Base-by-base conservation (phyloP, 2,113 vertebrate species). In the Fregata magnificens region DNA sequence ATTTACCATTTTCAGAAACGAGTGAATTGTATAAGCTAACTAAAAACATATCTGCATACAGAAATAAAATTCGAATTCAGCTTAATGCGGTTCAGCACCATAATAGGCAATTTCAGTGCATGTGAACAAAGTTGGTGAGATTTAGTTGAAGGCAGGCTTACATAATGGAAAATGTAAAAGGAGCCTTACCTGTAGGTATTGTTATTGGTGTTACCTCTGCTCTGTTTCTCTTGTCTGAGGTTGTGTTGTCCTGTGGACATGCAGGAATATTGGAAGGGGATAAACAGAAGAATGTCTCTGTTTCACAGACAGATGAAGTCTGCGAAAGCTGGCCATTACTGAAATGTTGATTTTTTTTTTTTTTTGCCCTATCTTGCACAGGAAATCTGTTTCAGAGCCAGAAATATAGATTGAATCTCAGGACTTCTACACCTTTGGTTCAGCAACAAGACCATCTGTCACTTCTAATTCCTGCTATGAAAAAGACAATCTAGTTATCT, bases 401-500 rank as follows among this genome's bases (percentile, higher is more conserved):
- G 67, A 89, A 94, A 85, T 86, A 84, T 59, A 94, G 92, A 81
- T 59, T 94, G 74, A 63, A 62, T 94, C 81, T 92, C 53, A 90
- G 82, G 93, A 88, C 89, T 94, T 95, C 88, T 92, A 93, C 83
- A 90, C 93, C 93, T 94, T 93, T 93, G 77, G n/a, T 95, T 97
- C 88, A 82, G 84, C 73, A 90, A 45, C 79, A 95, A 86, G 93
- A 91, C 94, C 94, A 93, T 95, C 95, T 96, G 96, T 94, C 92
- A 78, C 66, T 96, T 95, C 67, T 82, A 96, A 94, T 94, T 96
- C 83, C 88, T 87, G 80, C 77, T 92, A 91, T 61, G 93, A 91
- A 91, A 94, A 94, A 96, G 93, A 94, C 89, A 94, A 71, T 87
- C 91, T 85, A 82, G 79, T 94, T 93, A 86, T 88, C 90, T 95